Base-by-base conservation (phyloP, 2,113 vertebrate genomes). In the Todiramphus saurophagus region DNA sequence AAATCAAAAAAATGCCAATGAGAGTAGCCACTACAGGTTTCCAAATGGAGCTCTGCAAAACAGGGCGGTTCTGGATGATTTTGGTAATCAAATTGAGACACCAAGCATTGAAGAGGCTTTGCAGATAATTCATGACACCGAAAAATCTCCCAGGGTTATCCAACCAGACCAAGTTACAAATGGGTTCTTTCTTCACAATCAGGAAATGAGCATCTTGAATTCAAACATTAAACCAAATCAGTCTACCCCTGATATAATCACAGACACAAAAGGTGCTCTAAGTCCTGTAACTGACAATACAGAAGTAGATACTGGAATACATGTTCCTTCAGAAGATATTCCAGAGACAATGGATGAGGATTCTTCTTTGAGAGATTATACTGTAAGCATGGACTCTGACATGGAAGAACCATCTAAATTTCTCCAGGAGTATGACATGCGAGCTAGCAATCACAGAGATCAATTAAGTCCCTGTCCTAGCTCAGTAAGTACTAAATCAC, bases 321-420 rank as follows among this genome's bases (percentile, higher is more conserved):
- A 99, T 27, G 98, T 99, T 73, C 98, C 97, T 28, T 99, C 99
- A 56, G 99, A 99, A 91, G 99, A 99, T 95, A 99, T 99, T 93
- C 99, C 99, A 27, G 98, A 99, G 94, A 99, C 99, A 3, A 98
- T 99, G 96, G 99, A 99, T 89, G 99, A 99, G 89, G 99, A 99
- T 94, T 99, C 99, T 41, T 99, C 99, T 58, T 97, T 99, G 94
- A 98, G 98, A 93, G 99, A 99, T 96, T 99, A 99, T 85, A 99
- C 99, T 30, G 98, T 99, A 72, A 99, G 99, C 96, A 98, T 99
- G 97, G 99, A 99, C 83, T 98, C 99, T 21, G 99, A 99, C 85
- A 98, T 98, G 97, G 99, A 99, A 88, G 98, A 98, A 10, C 96
- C 97, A 21, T 95, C 98, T 15, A 98, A 97, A 79, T 96, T 97